Evolutionary conservation across 2,888 invertebrate species (phyloP), one percentile per base, ranked within the genome.

Genomic region (Microdon myrmicae): DNA sequence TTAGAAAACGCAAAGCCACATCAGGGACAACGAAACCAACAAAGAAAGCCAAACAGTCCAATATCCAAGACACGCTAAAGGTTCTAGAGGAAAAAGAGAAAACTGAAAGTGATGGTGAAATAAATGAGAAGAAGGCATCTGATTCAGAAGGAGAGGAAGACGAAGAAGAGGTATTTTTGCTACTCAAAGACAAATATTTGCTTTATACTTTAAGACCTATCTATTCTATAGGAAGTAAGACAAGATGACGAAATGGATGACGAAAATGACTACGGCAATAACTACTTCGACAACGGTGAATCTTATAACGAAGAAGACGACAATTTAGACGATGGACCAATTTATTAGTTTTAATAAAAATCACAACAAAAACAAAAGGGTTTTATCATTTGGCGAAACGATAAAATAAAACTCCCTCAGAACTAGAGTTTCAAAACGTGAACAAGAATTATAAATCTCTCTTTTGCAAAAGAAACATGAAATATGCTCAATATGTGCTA

Each of bases 241-340:
- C 76, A 72, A 5, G 92, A 92, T 71, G 89, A 91, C 73, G 92
- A 93, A 78, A 87, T 92, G 84, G 93, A 93, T 74, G 92, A 92
- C 72, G 93, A 92, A 12, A 93, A 92, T 13, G 92, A 93, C 76
- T 93, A 93, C 74, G 90, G 88, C 0, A 90, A 91, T 71, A 92
- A 89, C 74, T 92, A 92, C 75, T 93, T 93, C 77, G 92, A 93
- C 75, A 92, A 92, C 77, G 93, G 92, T 1, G 93, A 93, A 79
- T 87, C 85, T 19, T 92, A 90, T 75, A 92, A 92, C 74, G 92
- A 92, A 59, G 92, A 93, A 70, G 92, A 92, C 73, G 92, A 93
- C 71, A 90, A 90, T 75, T 79, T 90, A 64, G 92, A 92, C 75
- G 92, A 92, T 81, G 92, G 90, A 8, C 90, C 92, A 35, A 85